Evolutionary conservation across 92 coral and sea anemone genomes (phyloP), one percentile per base, ranked within the genome.

Genomic region (Zoanthus sansibaricus): DNA sequence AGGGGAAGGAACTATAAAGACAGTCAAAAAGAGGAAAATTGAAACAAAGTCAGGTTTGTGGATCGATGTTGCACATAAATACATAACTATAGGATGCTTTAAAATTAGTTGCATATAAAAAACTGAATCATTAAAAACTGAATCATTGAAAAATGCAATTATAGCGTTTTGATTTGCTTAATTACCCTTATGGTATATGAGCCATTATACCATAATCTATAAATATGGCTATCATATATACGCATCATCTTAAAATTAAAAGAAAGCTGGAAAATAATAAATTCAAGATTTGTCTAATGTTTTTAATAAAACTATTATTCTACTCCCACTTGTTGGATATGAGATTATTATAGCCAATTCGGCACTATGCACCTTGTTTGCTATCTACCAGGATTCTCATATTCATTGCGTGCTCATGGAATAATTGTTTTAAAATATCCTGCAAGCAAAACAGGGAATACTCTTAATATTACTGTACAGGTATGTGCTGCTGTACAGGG

Each of bases 71-170:
- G 54, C 54, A 49, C 54, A 0, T 49, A 49, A 1, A 49, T 49
- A 49, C 54, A 49, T 7, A 49, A 33, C 42, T 33, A n/a, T 33
- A 1, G 54, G 54, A 49, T 49, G 54, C 54, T 49, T 49, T 49
- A 49, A 33, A 49, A 49, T 1, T 49, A 49, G 54, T 49, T 49
- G 9, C 54, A 49, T 49, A 49, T 7, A 49, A 1, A 7, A 49
- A 49, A 16, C 25, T 61, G 75, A 42, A 17, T 17, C 17, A 61
- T 61, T 61, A 61, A 61, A 61, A 61, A 61, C 68, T 61, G 25
- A 12, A 80, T 33, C 72, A 80, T 80, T 80, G 86, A 76, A 80
- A 56, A 80, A 18, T 80, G 86, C 86, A 80, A 80, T 80, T 58
- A 49, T 7, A 59, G 86, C 18, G 6, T 17, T 80, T 80, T 80